Evolutionary conservation across 2,797 vertebrate genomes (phyloP).

Genomic region (Protonibea diacanthus): DNA sequence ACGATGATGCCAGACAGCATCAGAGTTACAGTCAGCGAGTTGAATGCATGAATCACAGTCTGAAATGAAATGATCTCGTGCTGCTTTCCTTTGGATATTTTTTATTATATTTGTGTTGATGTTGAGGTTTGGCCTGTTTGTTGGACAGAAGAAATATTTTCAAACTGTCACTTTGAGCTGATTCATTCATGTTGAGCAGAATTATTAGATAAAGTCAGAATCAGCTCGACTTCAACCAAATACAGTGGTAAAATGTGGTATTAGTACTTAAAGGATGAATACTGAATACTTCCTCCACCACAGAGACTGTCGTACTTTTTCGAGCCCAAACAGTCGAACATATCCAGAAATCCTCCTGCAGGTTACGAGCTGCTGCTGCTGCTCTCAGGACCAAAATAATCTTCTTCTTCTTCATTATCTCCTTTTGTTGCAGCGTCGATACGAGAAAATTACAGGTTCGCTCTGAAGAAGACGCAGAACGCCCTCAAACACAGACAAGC

Average conservation of each 20-base stretch:
- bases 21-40: too few species aligned
- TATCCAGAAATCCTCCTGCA: background rate
- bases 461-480: background rate
- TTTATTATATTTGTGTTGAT: too few species aligned
- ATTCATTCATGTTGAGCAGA: background rate
- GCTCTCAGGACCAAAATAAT: background rate
- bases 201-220: too few species aligned
- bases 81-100: background rate
- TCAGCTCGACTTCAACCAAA: too few species aligned
- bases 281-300: background rate
- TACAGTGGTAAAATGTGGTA: background rate
- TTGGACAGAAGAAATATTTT: background rate
- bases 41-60: too few species aligned
- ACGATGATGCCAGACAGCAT: too few species aligned
- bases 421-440: slow-evolving; percentile 6
- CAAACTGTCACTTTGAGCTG: background rate
- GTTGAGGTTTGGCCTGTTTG: background rate
- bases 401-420: slow-evolving; percentile 31
- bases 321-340: background rate
- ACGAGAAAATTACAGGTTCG: slow-evolving; percentile 41
- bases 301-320: too few species aligned
- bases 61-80: too few species aligned
- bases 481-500: background rate
- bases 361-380: background rate
- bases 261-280: background rate